These are phyloP conservation scores for Ennomos fuscantarius DNA, from an alignment of 2,888 invertebrate species.

Conservation along the genomic window DNA sequence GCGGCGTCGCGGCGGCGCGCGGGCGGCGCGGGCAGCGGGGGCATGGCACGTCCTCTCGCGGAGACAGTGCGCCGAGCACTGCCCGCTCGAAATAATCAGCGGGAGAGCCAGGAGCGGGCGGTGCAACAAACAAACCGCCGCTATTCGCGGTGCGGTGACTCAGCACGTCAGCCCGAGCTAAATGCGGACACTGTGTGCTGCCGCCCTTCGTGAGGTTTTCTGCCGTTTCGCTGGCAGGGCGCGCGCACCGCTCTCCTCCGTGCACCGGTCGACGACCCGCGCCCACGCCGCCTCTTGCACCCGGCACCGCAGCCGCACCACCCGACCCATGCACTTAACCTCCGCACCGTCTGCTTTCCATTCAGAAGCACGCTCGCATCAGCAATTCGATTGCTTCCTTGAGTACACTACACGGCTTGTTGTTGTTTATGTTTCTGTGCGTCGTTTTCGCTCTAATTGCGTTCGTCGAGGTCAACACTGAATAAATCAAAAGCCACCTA, in stretches of 20 bases:
- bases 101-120: conserved; percentile 78
- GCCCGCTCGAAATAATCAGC: conserved; percentile 76
- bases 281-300: conserved; percentile 75
- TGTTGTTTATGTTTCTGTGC: conserved; percentile 13
- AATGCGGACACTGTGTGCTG: conserved; percentile 82
- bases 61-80: conserved; percentile 76
- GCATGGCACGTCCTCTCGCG: conserved; percentile 73
- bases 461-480: too few relatives aligned
- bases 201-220: conserved; percentile 83
- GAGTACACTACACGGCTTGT: conserved; percentile 6
- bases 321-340: conserved; percentile 30
- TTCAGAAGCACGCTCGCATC: conserved; percentile 7
- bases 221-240: conserved; percentile 78
- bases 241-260: conserved; percentile 44
- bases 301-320: conserved; percentile 56
- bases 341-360: conserved; percentile 5
- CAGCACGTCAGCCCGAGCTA: conserved; percentile 82
- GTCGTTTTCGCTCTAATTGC: not conserved
- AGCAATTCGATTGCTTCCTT: not conserved
- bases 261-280: conserved; percentile 80
- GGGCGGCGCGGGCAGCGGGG: conserved; percentile 79
- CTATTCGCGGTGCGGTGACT: conserved; percentile 82
- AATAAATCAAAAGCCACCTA: conserved; percentile 47
- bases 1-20: conserved; percentile 77
- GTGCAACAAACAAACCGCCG: conserved; percentile 82